These are phyloP conservation scores for Prunella strophiata DNA, from an alignment of 2,797 vertebrate genomes.

Conservation along the genomic window DNA sequence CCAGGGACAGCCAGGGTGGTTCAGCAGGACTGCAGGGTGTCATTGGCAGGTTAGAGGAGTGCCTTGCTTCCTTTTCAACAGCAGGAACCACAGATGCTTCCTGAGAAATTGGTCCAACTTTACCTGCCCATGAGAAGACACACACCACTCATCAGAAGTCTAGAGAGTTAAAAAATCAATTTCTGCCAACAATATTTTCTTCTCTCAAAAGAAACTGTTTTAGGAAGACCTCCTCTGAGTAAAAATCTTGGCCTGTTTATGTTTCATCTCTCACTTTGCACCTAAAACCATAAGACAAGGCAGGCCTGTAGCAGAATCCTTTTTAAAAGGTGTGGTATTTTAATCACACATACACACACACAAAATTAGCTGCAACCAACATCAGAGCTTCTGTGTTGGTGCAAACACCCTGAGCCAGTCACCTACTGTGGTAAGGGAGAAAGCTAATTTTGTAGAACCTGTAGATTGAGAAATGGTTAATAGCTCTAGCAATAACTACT, in stretches of 20 bases:
- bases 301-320: neutral
- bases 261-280: neutral
- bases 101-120: conserved; percentile 64
- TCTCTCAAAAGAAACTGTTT: neutral
- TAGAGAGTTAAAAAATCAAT: neutral
- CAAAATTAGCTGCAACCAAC: neutral
- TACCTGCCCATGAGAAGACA: conserved; percentile 61
- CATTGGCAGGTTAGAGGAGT: conserved; percentile 62
- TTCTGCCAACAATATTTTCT: neutral
- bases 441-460: neutral
- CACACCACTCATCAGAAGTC: conserved; percentile 16
- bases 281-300: neutral
- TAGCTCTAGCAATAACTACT: neutral
- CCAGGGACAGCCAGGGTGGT: conserved; percentile 90
- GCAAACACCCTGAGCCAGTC: neutral
- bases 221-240: neutral
- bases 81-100: conserved; percentile 65
- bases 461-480: neutral
- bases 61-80: conserved; percentile 71
- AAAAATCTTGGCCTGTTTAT: neutral
- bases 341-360: neutral
- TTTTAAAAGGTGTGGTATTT: neutral
- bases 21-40: conserved; percentile 76
- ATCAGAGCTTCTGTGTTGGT: neutral
- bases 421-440: neutral